Evolutionary conservation across 2,113 vertebrate genomes (phyloP).

Genomic region (Anolis sagrei): DNA sequence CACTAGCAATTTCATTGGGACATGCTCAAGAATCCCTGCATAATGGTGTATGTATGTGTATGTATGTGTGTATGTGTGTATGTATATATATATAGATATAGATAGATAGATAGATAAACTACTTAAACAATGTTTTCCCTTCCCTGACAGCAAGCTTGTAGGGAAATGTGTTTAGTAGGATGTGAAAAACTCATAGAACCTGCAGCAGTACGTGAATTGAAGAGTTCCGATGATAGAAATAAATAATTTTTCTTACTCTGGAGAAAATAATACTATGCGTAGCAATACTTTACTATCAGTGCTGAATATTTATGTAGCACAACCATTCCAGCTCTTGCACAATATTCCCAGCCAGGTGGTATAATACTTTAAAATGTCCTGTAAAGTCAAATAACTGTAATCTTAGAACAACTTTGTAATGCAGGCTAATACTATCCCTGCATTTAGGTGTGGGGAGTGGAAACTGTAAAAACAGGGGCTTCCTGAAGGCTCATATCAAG

Average conservation of each 20-base stretch:
- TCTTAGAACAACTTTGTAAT: background rate
- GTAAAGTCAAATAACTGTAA: background rate
- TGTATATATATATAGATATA: no score
- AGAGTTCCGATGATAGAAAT: background rate
- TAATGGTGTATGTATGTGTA: no score
- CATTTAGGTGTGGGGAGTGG: background rate
- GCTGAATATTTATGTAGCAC: background rate
- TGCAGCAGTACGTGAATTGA: background rate
- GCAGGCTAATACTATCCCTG: background rate
- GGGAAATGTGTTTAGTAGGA: background rate
- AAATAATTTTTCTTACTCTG: background rate
- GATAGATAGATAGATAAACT: no score
- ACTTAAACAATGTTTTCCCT: background rate
- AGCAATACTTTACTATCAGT: background rate
- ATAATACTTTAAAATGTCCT: background rate
- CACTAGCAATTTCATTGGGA: background rate
- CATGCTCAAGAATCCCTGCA: background rate
- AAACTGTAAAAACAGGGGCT: background rate
- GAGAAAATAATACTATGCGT: background rate
- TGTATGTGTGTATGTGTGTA: no score
- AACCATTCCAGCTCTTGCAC: background rate
- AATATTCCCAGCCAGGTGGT: background rate
- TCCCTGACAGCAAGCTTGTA: background rate
- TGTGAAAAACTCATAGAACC: background rate
- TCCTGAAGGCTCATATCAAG: background rate